Evolutionary conservation across 2,113 vertebrate genomes (phyloP), one percentile per base, ranked within the genome.

Genomic region (Empidonax traillii): DNA sequence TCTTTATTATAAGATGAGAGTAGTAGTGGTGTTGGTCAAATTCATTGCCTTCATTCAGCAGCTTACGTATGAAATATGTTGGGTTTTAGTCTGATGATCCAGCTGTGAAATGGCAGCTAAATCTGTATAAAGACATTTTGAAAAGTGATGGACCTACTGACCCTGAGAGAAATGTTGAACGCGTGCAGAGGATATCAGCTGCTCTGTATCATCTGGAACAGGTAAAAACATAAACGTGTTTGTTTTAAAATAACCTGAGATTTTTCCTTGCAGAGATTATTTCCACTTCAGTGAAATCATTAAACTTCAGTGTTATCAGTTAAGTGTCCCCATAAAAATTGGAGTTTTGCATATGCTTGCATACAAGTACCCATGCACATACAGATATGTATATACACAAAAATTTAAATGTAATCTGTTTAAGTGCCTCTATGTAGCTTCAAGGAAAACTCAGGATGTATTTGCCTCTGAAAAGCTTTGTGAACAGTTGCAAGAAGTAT

Each of bases 161-260:
- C 93, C 98, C 99, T 22, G 99, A 99, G 68, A 98, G 97, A 95
- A 97, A 97, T 8, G 98, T 99, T 81, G 99, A 99, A 77, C 98
- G 99, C 15, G 99, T 99, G 51, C 99, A 99, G 98, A 99, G 99
- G 93, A 99, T 99, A 97, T 99, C 99, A 43, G 99, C 99, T 74
- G 99, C 99, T 23, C 98, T 99, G 46, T 99, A 99, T 96, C 99
- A 99, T 95, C 98, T 99, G 93, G 99, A 99, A 73, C 98, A 98
- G 98, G 98, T 98, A 91, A 73, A 72, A 39, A 56, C 20, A 20
- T 51, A 78, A 82, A 61, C 23, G 22, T 37, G 21, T 67, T 3
- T 30, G 15, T 37, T 90, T 90, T 69, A 51, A 87, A 68, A 20
- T 23, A 63, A 33, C 22, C 23, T 43, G 41, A 52, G 21, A 51